Evolutionary conservation across 2,113 vertebrate genomes (phyloP).

Genomic region (Thermophis baileyi): DNA sequence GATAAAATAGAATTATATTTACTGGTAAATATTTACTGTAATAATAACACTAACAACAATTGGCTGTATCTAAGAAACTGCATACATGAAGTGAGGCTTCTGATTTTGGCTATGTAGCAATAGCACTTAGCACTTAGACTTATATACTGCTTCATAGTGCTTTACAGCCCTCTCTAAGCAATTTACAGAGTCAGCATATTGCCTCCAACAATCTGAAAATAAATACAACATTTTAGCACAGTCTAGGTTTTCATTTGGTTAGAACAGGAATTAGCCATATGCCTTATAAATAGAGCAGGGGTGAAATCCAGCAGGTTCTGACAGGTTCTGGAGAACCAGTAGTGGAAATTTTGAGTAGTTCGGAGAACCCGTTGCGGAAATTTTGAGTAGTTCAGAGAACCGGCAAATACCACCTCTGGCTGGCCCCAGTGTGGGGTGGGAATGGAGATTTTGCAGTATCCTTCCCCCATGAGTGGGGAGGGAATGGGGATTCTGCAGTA

Average conservation of each 20-base stretch:
- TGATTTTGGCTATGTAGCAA: neutral
- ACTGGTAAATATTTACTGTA: neutral
- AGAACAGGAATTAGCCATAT: neutral
- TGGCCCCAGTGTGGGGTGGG: no score
- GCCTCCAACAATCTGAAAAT: neutral
- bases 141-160: neutral
- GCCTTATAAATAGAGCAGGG: neutral
- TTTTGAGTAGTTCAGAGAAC: no score
- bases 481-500: no score
- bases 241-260: neutral
- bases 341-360: no score
- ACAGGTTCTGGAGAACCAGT: no score
- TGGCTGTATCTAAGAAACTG: neutral
- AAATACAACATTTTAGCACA: neutral
- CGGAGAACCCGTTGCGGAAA: no score
- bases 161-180: neutral
- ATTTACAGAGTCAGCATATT: neutral
- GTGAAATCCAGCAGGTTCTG: no score
- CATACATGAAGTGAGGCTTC: neutral
- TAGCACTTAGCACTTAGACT: neutral
- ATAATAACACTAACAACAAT: neutral
- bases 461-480: no score
- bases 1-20: neutral
- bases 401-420: no score
- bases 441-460: no score